These are phyloP conservation scores for Galleria mellonella DNA, from an alignment of 1,140 invertebrate species.

Conservation along the genomic window DNA sequence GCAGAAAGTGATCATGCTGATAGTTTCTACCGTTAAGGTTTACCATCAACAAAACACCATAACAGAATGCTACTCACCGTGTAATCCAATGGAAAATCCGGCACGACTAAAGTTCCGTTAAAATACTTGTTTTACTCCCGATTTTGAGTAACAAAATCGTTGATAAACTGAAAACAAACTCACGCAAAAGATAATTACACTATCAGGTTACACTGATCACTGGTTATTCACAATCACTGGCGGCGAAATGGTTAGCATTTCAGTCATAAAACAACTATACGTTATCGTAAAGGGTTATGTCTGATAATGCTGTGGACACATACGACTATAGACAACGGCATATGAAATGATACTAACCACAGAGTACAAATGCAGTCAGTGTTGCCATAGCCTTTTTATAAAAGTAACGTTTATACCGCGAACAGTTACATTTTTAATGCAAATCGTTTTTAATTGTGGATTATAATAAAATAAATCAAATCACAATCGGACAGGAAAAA, in stretches of 20 bases:
- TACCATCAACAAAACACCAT: constrained; percentile 30
- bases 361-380: too few relatives aligned
- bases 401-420: too few relatives aligned
- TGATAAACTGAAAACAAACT: constrained; percentile 33
- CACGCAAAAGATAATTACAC: constrained; percentile 15
- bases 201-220: constrained; percentile 20
- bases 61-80: constrained; percentile 45
- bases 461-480: too few relatives aligned
- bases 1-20: too few relatives aligned
- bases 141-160: constrained; percentile 44
- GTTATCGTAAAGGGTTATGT: constrained; percentile 14
- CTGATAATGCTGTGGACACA: neutral
- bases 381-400: too few relatives aligned
- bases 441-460: too few relatives aligned
- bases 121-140: constrained; percentile 33
- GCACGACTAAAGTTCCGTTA: constrained; percentile 28
- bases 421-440: too few relatives aligned
- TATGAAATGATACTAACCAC: constrained; percentile 27
- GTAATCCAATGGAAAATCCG: constrained; percentile 36
- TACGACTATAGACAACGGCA: constrained; percentile 21
- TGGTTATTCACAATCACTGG: constrained; percentile 35
- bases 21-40: neutral
- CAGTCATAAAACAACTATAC: constrained; percentile 38
- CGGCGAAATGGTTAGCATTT: constrained; percentile 18
- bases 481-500: too few relatives aligned